Evolutionary conservation across 2,888 invertebrate genomes (phyloP), one percentile per base, ranked within the genome.

Genomic region (Erebia aethiops): DNA sequence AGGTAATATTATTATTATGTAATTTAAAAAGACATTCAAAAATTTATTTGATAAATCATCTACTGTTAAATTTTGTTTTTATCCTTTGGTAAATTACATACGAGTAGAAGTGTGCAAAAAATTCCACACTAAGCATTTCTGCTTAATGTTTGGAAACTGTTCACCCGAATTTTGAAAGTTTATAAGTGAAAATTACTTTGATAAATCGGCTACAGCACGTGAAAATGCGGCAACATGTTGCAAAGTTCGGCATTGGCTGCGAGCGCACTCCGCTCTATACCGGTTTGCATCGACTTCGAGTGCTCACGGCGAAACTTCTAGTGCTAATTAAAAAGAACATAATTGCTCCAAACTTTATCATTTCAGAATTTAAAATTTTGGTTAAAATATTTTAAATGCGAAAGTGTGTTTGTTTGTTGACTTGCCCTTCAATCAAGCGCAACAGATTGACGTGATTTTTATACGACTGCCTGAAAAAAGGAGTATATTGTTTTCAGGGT

Each of bases 161-260:
- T 64, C 26, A 54, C 41, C 14, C 11, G 54, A 64, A 64, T 54
- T 54, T 64, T 11, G 26, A 51, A 26, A 64, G 64, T 66, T 66
- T 56, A 18, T 35, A 46, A 57, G 65, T 66, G 65, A 14, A 56
- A 66, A 58, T 26, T 49, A 49, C 67, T 67, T 67, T 67, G 58
- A 67, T 58, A 67, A 67, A 41, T 67, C 35, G 54, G 10, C 56
- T 69, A 62, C 64, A 70, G 70, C 58, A 26, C 60, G 69, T 69
- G 69, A 71, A 69, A 64, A 62, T 54, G 71, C 56, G 43, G 71
- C 61, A 71, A 70, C 73, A 71, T 73, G 69, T 58, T 71, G 69
- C 65, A 64, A 63, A 46, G 64, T 67, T 67, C 43, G 61, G 65
- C 64, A 67, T 67, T 64, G 67, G 41, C 67, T 60, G 63, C 49